Conservation (phyloP, 1,140 invertebrate species). For the Lordiphosa collinella region DNA sequence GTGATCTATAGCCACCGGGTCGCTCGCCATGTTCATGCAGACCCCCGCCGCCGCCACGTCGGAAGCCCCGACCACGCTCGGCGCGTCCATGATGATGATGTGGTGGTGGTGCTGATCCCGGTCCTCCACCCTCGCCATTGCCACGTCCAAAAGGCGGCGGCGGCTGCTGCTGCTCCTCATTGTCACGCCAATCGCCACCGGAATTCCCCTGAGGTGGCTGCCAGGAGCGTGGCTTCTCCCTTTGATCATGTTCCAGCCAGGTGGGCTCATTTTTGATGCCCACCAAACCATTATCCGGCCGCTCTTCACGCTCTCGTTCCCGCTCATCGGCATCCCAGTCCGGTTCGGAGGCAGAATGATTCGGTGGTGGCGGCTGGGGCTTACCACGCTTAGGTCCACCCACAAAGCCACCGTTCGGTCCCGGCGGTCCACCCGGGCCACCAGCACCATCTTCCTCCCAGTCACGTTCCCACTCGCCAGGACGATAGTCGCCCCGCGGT, state of each 20-base stretch:
- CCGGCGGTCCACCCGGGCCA: conserved; percentile 26
- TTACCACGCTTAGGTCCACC: conserved; percentile 66
- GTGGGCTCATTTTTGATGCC: conserved; percentile 51
- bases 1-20: conserved; percentile 52
- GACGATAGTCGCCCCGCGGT: conserved; percentile 52
- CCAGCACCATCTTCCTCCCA: conserved; percentile 57
- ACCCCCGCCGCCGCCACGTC: conserved; percentile 49
- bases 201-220: conserved; percentile 19
- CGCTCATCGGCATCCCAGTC: conserved; percentile 75
- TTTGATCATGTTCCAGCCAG: conserved; percentile 69
- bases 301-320: conserved; percentile 36
- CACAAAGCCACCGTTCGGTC: conserved; percentile 54
- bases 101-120: conserved; percentile 39
- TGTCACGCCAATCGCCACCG: conserved; percentile 64
- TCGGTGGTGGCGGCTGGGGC: conserved; percentile 24
- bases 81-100: conserved; percentile 63
- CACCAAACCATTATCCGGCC: conserved; percentile 15
- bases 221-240: conserved; percentile 62
- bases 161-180: conserved; percentile 25
- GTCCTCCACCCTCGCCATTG: conserved; percentile 2
- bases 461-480: conserved; percentile 68
- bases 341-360: conserved; percentile 65
- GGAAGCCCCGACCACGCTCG: conserved; percentile 52
- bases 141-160: conserved; percentile 19
- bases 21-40: conserved; percentile 42